phyloP scores from a whole-genome alignment of 2,113 vertebrate species.

The Ammodytes marinus region DNA sequence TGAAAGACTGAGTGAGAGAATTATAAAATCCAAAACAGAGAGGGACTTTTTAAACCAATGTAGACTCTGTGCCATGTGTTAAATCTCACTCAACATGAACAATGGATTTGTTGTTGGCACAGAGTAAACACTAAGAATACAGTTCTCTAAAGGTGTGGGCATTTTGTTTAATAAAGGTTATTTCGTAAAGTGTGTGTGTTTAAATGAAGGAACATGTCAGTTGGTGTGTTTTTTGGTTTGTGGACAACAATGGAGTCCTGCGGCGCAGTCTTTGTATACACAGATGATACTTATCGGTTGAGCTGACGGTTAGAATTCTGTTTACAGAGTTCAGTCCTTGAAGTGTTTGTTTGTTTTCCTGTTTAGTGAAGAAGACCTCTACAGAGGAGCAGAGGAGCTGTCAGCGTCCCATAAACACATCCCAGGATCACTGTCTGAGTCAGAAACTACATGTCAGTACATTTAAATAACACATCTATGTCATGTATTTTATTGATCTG shows the following conservation, averaged over 20 bases:
- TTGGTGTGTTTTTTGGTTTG: neutral
- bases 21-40: neutral
- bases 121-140: too few relatives aligned
- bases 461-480: neutral
- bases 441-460: constrained; percentile 68
- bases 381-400: constrained; percentile 80
- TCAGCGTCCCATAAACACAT: constrained; percentile 40
- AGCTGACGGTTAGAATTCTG: neutral
- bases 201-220: neutral
- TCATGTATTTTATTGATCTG: too few relatives aligned
- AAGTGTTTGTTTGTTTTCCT: neutral
- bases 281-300: too few relatives aligned
- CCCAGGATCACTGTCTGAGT: constrained; percentile 12
- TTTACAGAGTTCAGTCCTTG: neutral
- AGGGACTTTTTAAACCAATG: neutral
- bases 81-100: neutral
- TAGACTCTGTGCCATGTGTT: neutral
- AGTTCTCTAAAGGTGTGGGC: neutral
- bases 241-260: neutral
- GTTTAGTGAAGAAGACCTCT: constrained; percentile 81
- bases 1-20: neutral
- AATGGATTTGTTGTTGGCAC: neutral
- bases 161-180: neutral
- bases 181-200: neutral
- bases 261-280: neutral